Base-by-base conservation (phyloP, 2,888 invertebrate genomes). In the Xylota sylvarum region DNA sequence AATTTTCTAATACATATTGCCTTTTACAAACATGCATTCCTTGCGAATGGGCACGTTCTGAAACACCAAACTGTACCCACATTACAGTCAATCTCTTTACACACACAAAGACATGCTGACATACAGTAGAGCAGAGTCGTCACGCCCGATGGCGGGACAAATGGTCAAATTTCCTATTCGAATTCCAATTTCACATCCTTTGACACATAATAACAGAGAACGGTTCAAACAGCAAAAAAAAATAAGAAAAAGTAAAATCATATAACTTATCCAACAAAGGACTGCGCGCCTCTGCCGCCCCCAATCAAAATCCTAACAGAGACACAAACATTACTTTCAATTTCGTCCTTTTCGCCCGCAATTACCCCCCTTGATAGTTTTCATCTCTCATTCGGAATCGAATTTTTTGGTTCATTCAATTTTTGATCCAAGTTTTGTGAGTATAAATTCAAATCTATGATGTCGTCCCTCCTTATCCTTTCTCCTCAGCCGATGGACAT, bases 141-240 rank as follows among this genome's bases (percentile, higher is more conserved):
- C 62, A 78, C 52, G 50, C 52, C 52, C 52, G 46, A 40, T 70
- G 50, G 40, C 50, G 7, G 19, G 50, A 70, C 27, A 78, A 73
- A 83, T 78, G 60, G 58, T 30, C 82, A 69, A 73, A 84, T 78
- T 73, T 73, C 40, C 73, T 62, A 73, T 80, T 80, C 69, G 56
- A 74, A 80, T 64, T 80, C 46, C 74, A 85, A 85, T 85, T 80
- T 80, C 32, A 74, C 64, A 70, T 80, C 64, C 74, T 69, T 80
- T 74, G 35, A 52, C 69, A 80, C 69, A 56, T 74, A 67, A 73
- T 74, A 74, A 78, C 60, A 48, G 35, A 46, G 27, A 35, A 40
- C 19, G 52, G 27, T 64, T 37, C 35, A 64, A 60, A 23, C 30
- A n/a, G 19, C n/a, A 19, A 60, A 67, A 58, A 67, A 43, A 27